Evolutionary conservation across 2,888 invertebrate species (phyloP).

Genomic region (Nephrotoma guestfalica): DNA sequence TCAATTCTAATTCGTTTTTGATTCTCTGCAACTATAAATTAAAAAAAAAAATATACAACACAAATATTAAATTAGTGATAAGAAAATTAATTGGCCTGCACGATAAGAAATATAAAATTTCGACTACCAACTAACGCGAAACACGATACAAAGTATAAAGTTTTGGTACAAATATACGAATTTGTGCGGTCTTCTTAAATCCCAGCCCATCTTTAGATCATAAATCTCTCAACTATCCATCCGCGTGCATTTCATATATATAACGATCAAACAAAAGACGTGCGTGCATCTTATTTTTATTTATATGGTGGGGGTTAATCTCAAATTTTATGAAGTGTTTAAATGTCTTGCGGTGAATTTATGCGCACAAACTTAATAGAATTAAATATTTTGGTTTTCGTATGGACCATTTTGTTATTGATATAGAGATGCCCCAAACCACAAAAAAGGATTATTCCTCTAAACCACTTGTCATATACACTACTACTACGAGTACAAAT

Average conservation of each 20-base stretch:
- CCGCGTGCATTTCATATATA: background rate
- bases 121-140: background rate
- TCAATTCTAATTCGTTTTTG: background rate
- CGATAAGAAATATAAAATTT: background rate
- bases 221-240: background rate
- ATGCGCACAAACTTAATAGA: background rate
- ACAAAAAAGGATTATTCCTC: background rate
- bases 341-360: background rate
- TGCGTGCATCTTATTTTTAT: background rate
- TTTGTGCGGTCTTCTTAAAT: background rate
- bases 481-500: background rate
- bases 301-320: background rate
- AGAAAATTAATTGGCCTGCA: background rate
- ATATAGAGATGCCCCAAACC: background rate
- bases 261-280: background rate
- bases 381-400: background rate
- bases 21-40: background rate
- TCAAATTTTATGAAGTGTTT: background rate
- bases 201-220: background rate
- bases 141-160: background rate
- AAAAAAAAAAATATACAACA: background rate
- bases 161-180: background rate
- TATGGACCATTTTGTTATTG: background rate
- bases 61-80: background rate
- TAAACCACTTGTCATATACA: background rate